These are phyloP conservation scores for Saxidomus purpurata DNA, from an alignment of 1,140 invertebrate genomes.

Conservation along the genomic window DNA sequence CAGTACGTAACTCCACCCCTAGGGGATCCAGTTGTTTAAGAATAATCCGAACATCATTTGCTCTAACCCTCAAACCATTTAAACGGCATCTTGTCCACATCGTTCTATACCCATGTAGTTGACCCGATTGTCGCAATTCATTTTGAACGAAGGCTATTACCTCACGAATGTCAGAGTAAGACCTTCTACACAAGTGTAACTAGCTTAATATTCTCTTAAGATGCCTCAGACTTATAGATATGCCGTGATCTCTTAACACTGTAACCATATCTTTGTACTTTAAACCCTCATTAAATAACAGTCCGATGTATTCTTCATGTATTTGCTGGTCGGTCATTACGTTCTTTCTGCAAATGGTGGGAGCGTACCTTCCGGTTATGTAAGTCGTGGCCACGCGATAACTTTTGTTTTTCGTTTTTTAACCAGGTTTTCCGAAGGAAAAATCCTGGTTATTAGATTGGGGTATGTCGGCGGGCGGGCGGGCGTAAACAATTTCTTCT, in stretches of 20 bases:
- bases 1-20: background rate
- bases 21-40: constrained; percentile 4
- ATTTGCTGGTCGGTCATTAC: too few relatives aligned
- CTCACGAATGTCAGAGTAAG: background rate
- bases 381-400: too few relatives aligned
- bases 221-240: background rate
- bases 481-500: too few relatives aligned
- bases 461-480: too few relatives aligned
- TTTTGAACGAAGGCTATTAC: constrained; percentile 7
- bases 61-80: background rate
- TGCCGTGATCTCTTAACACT: background rate
- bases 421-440: too few relatives aligned
- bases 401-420: too few relatives aligned
- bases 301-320: too few relatives aligned
- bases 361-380: too few relatives aligned
- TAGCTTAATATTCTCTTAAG: background rate
- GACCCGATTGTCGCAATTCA: background rate
- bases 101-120: constrained; percentile 8
- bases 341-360: too few relatives aligned
- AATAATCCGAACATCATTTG: constrained; percentile 12
- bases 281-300: too few relatives aligned
- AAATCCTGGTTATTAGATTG: too few relatives aligned
- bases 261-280: too few relatives aligned
- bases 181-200: background rate
- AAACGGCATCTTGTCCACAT: background rate